Base-by-base conservation (phyloP, 2,113 vertebrate genomes). In the Sinocyclocheilus grahami region DNA sequence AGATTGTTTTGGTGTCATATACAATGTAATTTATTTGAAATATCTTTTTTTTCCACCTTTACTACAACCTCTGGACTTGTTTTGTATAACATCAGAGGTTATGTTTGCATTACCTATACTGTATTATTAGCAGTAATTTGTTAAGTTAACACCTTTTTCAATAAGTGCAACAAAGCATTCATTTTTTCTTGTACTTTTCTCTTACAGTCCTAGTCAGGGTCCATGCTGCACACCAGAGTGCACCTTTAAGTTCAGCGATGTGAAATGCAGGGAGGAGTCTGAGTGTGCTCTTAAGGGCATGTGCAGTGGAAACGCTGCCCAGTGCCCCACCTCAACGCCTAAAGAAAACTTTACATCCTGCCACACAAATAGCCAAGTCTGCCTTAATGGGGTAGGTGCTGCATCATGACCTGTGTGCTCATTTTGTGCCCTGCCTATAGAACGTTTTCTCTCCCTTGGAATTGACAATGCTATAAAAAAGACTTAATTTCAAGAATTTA, bases 351-450 rank as follows among this genome's bases (percentile, higher is more conserved):
- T 96, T 69, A 99, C 97, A 9, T 92, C 94, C 24, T 99, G 98
- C 92, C 95, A 99, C 83, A 88, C 93, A 78, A 93, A 95, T 0
- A 97, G 97, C 0, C 98, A 99, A 98, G 97, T 99, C 86, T 99
- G 97, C 95, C 92, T 98, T 83, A 97, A 94, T 6, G 98, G 98
- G 94, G 98, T 99, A 91, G 0, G 91, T 78, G 30, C 22, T 53
- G 42, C 39, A 27, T 77, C 42, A 27, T 76, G 5, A 14, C n/a
- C 13, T 27, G 2, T 76, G n/a, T 76, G 14, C 7, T 69, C 30
- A 9, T 37, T 69, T 20, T 69, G 14, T 16, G 9, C 30, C 3
- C 2, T 37, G 7, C 30, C 14, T 69, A 33, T 69, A 18, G 30
- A 69, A 69, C 1, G 2, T 18, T 18, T 69, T 69, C 2, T 18